Evolutionary conservation across 2,888 invertebrate genomes (phyloP).

Genomic region (Malthinus seriepunctatus): DNA sequence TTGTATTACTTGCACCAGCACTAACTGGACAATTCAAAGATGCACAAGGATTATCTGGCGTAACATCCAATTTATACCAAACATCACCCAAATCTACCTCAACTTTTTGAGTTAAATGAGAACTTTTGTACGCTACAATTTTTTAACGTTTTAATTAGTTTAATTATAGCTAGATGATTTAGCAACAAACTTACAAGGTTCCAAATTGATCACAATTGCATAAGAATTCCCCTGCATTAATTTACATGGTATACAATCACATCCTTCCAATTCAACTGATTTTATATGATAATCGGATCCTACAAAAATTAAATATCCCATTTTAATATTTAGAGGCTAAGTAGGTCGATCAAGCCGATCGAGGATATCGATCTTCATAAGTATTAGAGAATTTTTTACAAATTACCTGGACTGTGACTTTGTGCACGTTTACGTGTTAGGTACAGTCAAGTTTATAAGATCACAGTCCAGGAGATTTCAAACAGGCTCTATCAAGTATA

Average conservation of each 20-base stretch:
- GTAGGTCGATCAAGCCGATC: no score
- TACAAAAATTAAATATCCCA: slow-evolving; percentile 10
- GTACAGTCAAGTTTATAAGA: no score
- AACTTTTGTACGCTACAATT: slow-evolving; percentile 18
- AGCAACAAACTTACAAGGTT: slow-evolving; percentile 30
- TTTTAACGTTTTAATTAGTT: background rate
- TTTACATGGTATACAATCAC: slow-evolving; percentile 30
- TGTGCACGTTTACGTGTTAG: no score
- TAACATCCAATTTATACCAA: slow-evolving; percentile 19
- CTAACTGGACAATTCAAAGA: slow-evolving; percentile 28
- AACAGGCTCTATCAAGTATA: no score
- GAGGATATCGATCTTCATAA: no score
- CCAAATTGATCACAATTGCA: slow-evolving; percentile 23
- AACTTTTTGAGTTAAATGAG: slow-evolving; percentile 20
- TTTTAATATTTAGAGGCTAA: no score
- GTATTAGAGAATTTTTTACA: no score
- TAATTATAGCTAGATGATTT: background rate
- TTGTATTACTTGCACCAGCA: background rate
- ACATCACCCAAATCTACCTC: slow-evolving; percentile 19
- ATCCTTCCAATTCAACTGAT: slow-evolving; percentile 33
- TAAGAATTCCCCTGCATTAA: slow-evolving; percentile 26
- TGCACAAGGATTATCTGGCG: slow-evolving; percentile 29
- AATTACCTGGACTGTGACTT: no score
- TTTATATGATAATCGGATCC: slow-evolving; percentile 33
- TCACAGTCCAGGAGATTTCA: no score